Base-by-base conservation (phyloP, 64 coral and sea anemone genomes). In the Anthopleura sola region DNA sequence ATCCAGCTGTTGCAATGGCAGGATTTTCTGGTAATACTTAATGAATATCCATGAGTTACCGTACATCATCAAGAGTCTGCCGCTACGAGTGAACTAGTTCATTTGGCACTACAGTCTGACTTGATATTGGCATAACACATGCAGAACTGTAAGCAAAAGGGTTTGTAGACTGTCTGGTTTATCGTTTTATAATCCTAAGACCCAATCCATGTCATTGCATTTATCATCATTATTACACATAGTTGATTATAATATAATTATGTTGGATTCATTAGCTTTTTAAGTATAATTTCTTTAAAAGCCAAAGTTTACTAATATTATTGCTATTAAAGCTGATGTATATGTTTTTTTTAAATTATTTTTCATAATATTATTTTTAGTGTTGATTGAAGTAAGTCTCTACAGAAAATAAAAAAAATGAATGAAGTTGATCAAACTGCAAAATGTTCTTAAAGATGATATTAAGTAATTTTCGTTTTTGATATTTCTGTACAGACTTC, bases 311-410 rank as follows among this genome's bases (percentile, higher is more conserved):
- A n/a, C n/a, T n/a, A n/a, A n/a, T n/a, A n/a, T n/a, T n/a, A n/a
- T n/a, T n/a, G n/a, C n/a, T n/a, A n/a, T n/a, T n/a, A n/a, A n/a
- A n/a, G n/a, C n/a, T n/a, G n/a, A n/a, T 44, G 40, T n/a, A n/a
- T 26, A 10, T 6, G 40, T 64, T 6, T 3, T 64, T 24, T 64
- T 64, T 64, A 19, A 56, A 56, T 64, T 64, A n/a, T 23, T 26
- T 26, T 64, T n/a, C 23, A n/a, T 10, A n/a, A 64, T 56, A 24
- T 64, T 64, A 24, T n/a, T 64, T n/a, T 2, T 64, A n/a, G 6
- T 64, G 9, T 64, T 64, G 60, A 64, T 64, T 64, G 60, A 64
- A 64, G 60, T 64, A 64, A 64, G 60, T 64, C 60, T 64, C 5
- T 23, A 11, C 60, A 64, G 24, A 8, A 44, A 44, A 6, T 44